Conservation (phyloP, 2,797 vertebrate species). For the Chiloscyllium punctatum region DNA sequence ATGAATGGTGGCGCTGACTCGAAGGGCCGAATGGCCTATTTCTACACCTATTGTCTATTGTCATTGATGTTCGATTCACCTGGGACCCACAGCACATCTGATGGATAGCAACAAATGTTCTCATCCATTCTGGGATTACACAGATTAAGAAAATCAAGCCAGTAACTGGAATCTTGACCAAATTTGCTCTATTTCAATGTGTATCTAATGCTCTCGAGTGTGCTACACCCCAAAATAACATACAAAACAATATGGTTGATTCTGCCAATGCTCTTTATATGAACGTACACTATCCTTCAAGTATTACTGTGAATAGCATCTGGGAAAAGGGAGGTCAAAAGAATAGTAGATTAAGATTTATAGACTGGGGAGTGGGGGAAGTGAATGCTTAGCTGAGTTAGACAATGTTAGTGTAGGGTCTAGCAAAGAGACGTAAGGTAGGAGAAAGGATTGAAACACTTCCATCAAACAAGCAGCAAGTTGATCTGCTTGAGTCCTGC, state of each 20-base stretch:
- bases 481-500: neutral
- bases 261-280: neutral
- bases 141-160: neutral
- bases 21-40: too few species aligned
- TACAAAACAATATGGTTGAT: neutral
- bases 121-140: neutral
- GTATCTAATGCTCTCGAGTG: neutral
- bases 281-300: neutral
- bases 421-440: neutral
- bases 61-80: neutral
- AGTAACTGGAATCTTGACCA: neutral
- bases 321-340: neutral
- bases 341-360: neutral
- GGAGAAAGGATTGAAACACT: neutral
- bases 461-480: neutral
- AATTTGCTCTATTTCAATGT: neutral
- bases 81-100: neutral
- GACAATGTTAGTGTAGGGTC: neutral
- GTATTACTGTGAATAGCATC: neutral
- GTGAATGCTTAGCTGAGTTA: neutral
- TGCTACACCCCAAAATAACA: neutral
- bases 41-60: too few species aligned
- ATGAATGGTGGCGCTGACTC: too few species aligned
- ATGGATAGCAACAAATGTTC: neutral
- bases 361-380: neutral